Conservation (phyloP, 2,113 vertebrate genomes). For the Pan troglodytes region NHGRI_mPanTro3-v2.1_pri NC_072413.2:26851501-26852000, state of each 20-base stretch:
- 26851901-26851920: neutral
- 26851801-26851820: neutral
- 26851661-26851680: neutral
- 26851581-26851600: neutral
- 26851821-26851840: neutral
- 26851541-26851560: neutral
- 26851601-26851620: neutral
- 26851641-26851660: neutral
- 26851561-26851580: neutral
- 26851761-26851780: neutral
- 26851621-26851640: constrained; percentile 2
- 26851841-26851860: neutral
- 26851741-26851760: neutral
- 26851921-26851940: neutral
- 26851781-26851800: neutral
- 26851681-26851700: neutral
- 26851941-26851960: neutral
- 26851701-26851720: neutral
- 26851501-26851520: neutral
- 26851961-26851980: neutral
- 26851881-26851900: neutral
- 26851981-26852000: neutral
- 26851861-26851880: neutral
- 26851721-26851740: neutral
- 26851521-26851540: neutral